These are phyloP conservation scores for Gouania willdenowi DNA, from an alignment of 2,797 vertebrate species.

Conservation along the genomic window DNA sequence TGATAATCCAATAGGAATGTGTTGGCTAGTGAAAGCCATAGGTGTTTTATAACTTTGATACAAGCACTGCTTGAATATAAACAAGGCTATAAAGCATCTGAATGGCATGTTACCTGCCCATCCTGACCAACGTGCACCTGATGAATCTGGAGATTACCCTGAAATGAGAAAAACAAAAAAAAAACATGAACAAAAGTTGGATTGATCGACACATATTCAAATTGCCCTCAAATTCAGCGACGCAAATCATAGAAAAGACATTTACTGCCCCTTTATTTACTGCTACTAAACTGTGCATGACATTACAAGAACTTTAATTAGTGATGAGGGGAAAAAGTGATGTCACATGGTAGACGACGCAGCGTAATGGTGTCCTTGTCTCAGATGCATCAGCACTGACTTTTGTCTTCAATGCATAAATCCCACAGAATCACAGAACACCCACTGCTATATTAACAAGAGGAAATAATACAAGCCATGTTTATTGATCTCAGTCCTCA, in stretches of 20 bases:
- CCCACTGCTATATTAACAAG: conserved; percentile 28
- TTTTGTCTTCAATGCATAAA: conserved; percentile 19
- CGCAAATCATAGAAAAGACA: not conserved
- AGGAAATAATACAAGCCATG: conserved; percentile 8
- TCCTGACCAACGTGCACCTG: conserved; percentile 98
- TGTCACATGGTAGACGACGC: not conserved
- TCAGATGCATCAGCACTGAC: not conserved
- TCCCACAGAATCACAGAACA: conserved; percentile 31
- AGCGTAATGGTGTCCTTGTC: not conserved
- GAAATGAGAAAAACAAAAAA: conserved; percentile 51
- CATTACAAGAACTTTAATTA: not conserved
- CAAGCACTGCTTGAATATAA: too few relatives aligned
- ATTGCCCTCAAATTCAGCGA: too few relatives aligned
- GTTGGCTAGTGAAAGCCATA: too few relatives aligned
- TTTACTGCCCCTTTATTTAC: too few relatives aligned
- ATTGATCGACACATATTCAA: not conserved
- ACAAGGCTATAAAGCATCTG: too few relatives aligned
- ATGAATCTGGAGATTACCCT: conserved; percentile 98
- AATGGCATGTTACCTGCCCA: conserved; percentile 85
- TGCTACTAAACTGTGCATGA: too few relatives aligned
- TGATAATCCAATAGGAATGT: too few relatives aligned
- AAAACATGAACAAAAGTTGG: conserved; percentile 10
- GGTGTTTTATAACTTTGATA: too few relatives aligned
- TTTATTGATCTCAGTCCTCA: conserved; percentile 15
- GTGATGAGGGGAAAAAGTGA: not conserved